A percentile compares a stretch with the other conserved stretches of the same genome.
Conservation (phyloP, 2,888 invertebrate species). For the Muscina levida region DNA sequence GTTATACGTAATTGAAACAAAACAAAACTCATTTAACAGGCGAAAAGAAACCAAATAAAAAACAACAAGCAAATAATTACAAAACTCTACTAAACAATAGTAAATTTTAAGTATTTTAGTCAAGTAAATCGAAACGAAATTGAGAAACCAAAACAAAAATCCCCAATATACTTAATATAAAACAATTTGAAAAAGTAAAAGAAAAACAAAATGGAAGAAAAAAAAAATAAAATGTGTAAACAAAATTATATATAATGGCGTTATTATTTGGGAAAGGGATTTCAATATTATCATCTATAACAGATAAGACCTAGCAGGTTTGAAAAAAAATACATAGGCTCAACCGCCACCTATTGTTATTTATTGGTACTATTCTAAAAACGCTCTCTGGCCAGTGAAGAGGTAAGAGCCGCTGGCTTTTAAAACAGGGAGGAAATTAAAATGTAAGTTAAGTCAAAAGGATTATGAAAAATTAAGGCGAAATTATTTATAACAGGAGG, state of each 20-base stretch:
- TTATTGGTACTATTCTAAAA: too few relatives aligned
- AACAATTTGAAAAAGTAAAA: slow-evolving; percentile 42
- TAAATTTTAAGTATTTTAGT: slow-evolving; percentile 63
- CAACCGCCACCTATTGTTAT: too few relatives aligned
- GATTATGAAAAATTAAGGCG: too few relatives aligned
- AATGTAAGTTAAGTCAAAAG: too few relatives aligned
- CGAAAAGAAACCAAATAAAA: slow-evolving; percentile 38
- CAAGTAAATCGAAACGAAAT: slow-evolving; percentile 50
- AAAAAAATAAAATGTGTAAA: slow-evolving; percentile 58
- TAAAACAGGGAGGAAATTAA: too few relatives aligned
- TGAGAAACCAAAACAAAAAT: slow-evolving; percentile 41
- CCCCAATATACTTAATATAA: slow-evolving; percentile 26
- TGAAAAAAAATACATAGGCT: too few relatives aligned
- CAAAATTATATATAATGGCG: slow-evolving; percentile 9
- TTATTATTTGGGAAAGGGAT: too few relatives aligned
- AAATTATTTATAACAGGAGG: too few relatives aligned
- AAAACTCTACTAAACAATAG: slow-evolving; percentile 50
- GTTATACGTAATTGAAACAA: slow-evolving; percentile 63
- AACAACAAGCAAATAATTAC: slow-evolving; percentile 2
- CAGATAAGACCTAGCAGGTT: too few relatives aligned
- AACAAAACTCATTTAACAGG: slow-evolving; percentile 37
- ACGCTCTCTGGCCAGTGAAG: too few relatives aligned
- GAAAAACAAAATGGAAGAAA: slow-evolving; percentile 27
- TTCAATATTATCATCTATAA: too few relatives aligned
- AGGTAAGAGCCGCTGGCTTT: too few relatives aligned